phyloP scores from a whole-genome alignment of 2,888 invertebrate species.

The Phragmatobia fuliginosa region DNA sequence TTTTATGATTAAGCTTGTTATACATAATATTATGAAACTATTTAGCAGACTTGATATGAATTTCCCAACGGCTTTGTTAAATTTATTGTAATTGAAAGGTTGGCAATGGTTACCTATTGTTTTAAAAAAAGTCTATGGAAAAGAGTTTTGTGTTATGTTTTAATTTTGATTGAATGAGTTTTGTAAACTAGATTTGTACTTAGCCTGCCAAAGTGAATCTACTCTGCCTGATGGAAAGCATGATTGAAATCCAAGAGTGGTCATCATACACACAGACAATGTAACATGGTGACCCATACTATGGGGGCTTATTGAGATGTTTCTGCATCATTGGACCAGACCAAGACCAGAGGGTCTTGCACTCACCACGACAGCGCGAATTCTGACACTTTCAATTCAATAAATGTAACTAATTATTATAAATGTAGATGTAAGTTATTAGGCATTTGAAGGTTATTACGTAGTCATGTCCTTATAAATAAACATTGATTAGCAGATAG shows the following conservation, averaged over 20 bases:
- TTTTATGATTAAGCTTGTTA: constrained; percentile 50
- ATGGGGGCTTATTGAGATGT: no score
- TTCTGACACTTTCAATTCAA: no score
- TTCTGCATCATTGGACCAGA: no score
- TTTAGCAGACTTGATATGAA: constrained; percentile 33
- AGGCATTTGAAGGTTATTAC: not conserved
- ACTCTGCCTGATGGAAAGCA: no score
- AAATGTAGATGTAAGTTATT: no score
- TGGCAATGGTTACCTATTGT: constrained; percentile 28
- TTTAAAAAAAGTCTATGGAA: constrained; percentile 38
- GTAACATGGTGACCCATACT: no score
- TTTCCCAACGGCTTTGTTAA: constrained; percentile 54
- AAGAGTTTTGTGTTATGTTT: constrained; percentile 12
- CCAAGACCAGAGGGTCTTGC: no score
- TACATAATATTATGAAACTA: constrained; percentile 51
- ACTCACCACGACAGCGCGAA: no score
- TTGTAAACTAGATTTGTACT: constrained; percentile 6
- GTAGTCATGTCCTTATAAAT: not conserved
- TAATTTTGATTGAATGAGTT: constrained; percentile 7
- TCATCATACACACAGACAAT: no score
- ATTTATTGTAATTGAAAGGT: constrained; percentile 44
- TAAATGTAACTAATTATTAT: not conserved
- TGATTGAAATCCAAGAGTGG: no score
- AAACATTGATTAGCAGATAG: not conserved
- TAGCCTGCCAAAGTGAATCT: no score